Evolutionary conservation across 2,888 invertebrate genomes (phyloP).

Genomic region (Drosophila nigritarsus): DNA sequence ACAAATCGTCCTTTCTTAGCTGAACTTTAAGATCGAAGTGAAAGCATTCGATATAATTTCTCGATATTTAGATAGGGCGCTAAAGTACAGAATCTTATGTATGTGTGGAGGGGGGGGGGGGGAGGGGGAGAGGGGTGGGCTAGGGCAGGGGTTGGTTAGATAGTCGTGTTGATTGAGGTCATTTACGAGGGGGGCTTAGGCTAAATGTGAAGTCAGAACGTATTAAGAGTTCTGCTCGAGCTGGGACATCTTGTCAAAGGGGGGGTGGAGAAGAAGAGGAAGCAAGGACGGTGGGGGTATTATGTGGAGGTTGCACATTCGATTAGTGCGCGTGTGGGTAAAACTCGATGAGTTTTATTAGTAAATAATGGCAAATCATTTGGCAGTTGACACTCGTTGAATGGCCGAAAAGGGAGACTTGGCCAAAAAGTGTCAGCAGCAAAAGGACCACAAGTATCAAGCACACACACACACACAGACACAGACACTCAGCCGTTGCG

Average conservation of each 20-base stretch:
- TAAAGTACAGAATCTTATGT: background rate
- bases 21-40: background rate
- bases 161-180: slow-evolving; percentile 82
- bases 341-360: slow-evolving; percentile 83
- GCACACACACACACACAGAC: slow-evolving; percentile 5
- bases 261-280: background rate
- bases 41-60: slow-evolving; percentile 1
- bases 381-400: slow-evolving; percentile 82
- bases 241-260: slow-evolving; percentile 42
- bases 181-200: slow-evolving; percentile 59
- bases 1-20: background rate
- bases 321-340: slow-evolving; percentile 65
- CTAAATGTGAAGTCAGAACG: slow-evolving; percentile 74
- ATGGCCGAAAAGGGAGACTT: slow-evolving; percentile 29
- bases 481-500: slow-evolving; percentile 43
- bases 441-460: slow-evolving; percentile 30
- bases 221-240: slow-evolving; percentile 67
- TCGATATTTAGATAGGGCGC: background rate
- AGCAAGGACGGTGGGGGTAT: background rate
- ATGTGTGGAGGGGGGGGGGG: background rate
- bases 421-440: slow-evolving; percentile 38
- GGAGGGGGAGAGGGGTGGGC: background rate
- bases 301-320: slow-evolving; percentile 46
- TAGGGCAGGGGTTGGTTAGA: background rate
- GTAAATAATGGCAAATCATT: slow-evolving; percentile 84